A percentile compares a stretch with the other conserved stretches of the same genome.
These are phyloP conservation scores for Azemiops feae DNA, from an alignment of 2,113 vertebrate genomes.

Conservation along the genomic window DNA sequence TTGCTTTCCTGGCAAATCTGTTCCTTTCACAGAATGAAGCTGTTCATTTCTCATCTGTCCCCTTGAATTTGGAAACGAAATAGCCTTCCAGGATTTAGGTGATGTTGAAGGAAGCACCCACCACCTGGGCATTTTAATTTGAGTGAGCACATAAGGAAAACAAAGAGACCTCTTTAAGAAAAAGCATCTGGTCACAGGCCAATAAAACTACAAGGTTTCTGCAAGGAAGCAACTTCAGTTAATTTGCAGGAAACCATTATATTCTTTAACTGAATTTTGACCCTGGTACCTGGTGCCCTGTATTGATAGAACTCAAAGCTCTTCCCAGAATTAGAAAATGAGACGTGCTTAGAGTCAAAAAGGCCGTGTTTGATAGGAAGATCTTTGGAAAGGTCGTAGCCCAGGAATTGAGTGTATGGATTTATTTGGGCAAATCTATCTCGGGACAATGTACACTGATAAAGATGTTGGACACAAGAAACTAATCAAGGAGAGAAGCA, in stretches of 20 bases:
- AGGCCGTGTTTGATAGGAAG: neutral
- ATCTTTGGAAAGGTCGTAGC: neutral
- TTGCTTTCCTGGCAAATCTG: fast-evolving
- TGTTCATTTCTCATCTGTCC: conserved; percentile 12
- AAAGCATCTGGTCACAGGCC: neutral
- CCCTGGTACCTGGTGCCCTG: too few relatives aligned
- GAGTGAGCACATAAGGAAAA: neutral
- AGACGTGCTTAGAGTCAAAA: neutral
- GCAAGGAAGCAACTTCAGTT: neutral
- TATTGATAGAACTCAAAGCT: neutral
- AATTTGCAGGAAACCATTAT: neutral
- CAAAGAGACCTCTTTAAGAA: neutral
- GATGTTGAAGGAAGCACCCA: neutral
- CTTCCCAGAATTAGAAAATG: neutral
- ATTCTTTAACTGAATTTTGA: neutral
- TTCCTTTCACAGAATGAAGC: neutral
- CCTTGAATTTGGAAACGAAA: neutral
- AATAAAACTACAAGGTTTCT: neutral
- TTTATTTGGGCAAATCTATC: neutral
- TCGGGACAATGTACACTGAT: neutral
- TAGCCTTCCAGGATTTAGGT: neutral
- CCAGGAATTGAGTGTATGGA: neutral
- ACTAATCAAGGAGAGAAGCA: neutral
- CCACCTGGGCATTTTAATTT: neutral
- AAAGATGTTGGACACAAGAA: neutral